Conservation (phyloP, 23 tunicate genomes). For the Oikopleura dioica region DNA sequence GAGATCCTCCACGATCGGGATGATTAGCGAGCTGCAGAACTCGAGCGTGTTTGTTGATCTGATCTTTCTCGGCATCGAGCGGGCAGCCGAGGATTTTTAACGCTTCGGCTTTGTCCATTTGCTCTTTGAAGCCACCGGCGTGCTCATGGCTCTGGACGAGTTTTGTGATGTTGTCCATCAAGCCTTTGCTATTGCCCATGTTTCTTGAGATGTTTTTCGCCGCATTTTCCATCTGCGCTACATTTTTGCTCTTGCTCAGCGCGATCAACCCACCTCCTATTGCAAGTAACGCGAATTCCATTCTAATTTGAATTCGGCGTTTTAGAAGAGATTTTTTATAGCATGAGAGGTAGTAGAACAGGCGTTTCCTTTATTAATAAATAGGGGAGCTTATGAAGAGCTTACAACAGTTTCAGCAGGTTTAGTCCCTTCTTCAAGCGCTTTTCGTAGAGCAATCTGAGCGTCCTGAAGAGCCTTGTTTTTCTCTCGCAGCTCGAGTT, state of each 20-base stretch:
- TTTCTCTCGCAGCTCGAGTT: background rate
- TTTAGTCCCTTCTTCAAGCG: background rate
- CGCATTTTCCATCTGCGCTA: background rate
- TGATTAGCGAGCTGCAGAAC: background rate
- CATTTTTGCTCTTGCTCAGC: background rate
- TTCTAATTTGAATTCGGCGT: background rate
- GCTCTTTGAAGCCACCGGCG: conserved; percentile 10
- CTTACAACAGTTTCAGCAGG: background rate
- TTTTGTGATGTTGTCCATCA: background rate
- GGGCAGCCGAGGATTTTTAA: background rate
- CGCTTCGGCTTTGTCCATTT: conserved; percentile 11
- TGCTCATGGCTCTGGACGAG: background rate
- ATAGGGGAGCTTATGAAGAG: background rate
- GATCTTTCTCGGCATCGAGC: background rate
- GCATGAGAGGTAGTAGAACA: background rate
- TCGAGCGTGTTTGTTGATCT: background rate
- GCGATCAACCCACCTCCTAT: background rate
- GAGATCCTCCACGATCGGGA: background rate
- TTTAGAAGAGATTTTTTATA: background rate
- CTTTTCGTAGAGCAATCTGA: background rate
- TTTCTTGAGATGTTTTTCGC: background rate
- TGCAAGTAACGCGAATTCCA: background rate
- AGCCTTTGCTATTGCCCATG: background rate
- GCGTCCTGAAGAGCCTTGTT: conserved; percentile 4
- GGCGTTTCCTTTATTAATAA: background rate